Base-by-base conservation (phyloP, 1,140 invertebrate genomes). In the Helicorthomorpha holstii region DNA sequence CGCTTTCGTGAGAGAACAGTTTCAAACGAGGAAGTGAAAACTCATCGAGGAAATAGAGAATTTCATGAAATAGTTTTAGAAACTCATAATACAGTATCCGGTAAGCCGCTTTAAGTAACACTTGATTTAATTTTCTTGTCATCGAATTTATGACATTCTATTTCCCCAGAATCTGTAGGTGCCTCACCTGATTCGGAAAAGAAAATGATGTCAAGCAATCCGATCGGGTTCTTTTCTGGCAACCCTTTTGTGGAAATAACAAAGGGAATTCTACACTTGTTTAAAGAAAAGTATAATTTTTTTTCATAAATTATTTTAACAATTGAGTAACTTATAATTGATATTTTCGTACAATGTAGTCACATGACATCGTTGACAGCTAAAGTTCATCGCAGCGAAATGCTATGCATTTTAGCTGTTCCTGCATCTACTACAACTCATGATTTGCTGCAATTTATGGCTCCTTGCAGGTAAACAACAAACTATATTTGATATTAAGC, bases 221-320 rank as follows among this genome's bases (percentile, higher is more conserved):
- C 58, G 23, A 64, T 77, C 25, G 60, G 64, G 49, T 98, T 96
- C 69, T 85, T 88, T 55, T 94, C 83, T 63, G 95, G 95, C 1
- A 98, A 98, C 75, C 93, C 93, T 10, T 83, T 86, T 63, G 90
- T 96, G 4, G 95, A 98, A 74, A 80, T 91, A 27, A 94, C 89
- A 0, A 93, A 92, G 67, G 95, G 95, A 45, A 83, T 98, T 46
- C 70, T 98, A 23, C 93, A 98, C 75, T 70, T 97, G 1, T 96
- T 92, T 65, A 95, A 95, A 69, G 90, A 95, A 69, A 90, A 92
- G 83, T 85, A 69, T 66, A 22, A 22, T n/a, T 42, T 48, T 27
- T 25, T 48, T n/a, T 21, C 53, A 22, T 54, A 48, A 57, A 25
- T 53, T 50, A 22, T 21, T 3, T 16, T 16, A 46, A n/a, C 7